phyloP scores from a whole-genome alignment of 2,888 invertebrate species.

The Pollenia angustigena region DNA sequence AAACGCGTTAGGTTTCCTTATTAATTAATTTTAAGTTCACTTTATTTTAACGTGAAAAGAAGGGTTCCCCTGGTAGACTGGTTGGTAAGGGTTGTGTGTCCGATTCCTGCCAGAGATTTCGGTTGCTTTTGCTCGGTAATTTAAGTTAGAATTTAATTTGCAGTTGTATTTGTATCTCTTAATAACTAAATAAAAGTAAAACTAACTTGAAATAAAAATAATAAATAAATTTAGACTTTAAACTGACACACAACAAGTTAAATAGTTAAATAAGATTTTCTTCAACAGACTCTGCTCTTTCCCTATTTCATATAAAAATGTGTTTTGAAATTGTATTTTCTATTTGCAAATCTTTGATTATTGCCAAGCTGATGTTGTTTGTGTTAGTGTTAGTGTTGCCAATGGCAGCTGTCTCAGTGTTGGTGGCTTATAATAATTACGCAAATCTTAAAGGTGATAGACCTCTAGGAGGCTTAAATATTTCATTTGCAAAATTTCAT shows the following conservation, averaged over 20 bases:
- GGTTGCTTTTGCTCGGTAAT: too few species aligned
- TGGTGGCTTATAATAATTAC: conserved; percentile 70
- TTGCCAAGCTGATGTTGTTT: conserved; percentile 21
- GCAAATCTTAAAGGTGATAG: conserved; percentile 72
- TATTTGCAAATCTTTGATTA: conserved; percentile 50
- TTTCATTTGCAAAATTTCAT: conserved; percentile 49
- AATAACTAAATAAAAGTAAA: too few species aligned
- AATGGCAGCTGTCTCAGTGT: not conserved
- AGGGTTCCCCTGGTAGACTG: too few species aligned
- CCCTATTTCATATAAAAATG: too few species aligned
- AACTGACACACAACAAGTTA: conserved; percentile 61
- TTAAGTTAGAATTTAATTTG: too few species aligned
- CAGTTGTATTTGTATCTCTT: too few species aligned
- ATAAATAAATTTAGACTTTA: conserved; percentile 48
- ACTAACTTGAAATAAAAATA: not conserved
- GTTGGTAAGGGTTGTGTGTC: too few species aligned
- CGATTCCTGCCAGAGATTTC: too few species aligned
- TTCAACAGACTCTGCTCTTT: too few species aligned
- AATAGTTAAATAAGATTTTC: conserved; percentile 58
- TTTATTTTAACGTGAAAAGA: too few species aligned
- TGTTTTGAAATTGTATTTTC: not conserved
- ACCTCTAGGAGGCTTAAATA: conserved; percentile 68
- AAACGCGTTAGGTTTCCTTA: too few species aligned
- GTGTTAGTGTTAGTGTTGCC: not conserved
- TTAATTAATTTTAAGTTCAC: too few species aligned